Base-by-base conservation (phyloP, 2,797 vertebrate genomes). In the Lutra lutra region DNA sequence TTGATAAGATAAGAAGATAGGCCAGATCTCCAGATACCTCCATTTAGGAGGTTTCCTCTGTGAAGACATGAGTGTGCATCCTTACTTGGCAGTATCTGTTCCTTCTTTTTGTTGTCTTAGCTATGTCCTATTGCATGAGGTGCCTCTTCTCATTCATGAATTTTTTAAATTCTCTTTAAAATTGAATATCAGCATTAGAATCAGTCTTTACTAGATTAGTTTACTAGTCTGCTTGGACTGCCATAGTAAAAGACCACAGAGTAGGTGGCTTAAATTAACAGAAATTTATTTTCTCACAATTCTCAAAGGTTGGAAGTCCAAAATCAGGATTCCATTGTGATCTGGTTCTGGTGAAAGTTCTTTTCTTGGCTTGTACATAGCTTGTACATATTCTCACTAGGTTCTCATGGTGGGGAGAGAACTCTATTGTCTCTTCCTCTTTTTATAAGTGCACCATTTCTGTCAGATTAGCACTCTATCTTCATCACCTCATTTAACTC, bases 161-260 rank as follows among this genome's bases (percentile, higher is more conserved):
- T 66, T 92, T 92, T 96, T 85, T 75, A 62, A 40, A 60, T 56
- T 88, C 38, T 91, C 21, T 91, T 73, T 86, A 83, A 89, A 29
- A 38, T 80, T 97, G 21, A 15, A 48, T 46, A 35, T 73, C 17
- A 83, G 32, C 32, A 78, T 48, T 72, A 70, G 29, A 82, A 73
- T 68, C 15, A 94, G 32, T 6, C 40, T 93, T 92, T 88, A 17
- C 91, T 70, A 93, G 73, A 88, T n/a, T 29, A 79, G 21, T 46
- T 18, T 70, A 23, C 79, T 58, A 32, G 27, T 62, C 46, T 15
- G 1, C 54, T 86, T 80, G 48, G 51, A 51, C 11, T 72, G 62
- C 54, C 72, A 29, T 70, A 79, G 72, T 54, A 72, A 93, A 89
- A 79, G 79, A 40, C 48, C 40, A 7, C 11, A 56, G 60, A 79